A percentile compares a stretch with the other conserved stretches of the same genome.
These are phyloP conservation scores for Drosophila rufa DNA, from an alignment of 1,140 invertebrate genomes.

Conservation along the genomic window DNA sequence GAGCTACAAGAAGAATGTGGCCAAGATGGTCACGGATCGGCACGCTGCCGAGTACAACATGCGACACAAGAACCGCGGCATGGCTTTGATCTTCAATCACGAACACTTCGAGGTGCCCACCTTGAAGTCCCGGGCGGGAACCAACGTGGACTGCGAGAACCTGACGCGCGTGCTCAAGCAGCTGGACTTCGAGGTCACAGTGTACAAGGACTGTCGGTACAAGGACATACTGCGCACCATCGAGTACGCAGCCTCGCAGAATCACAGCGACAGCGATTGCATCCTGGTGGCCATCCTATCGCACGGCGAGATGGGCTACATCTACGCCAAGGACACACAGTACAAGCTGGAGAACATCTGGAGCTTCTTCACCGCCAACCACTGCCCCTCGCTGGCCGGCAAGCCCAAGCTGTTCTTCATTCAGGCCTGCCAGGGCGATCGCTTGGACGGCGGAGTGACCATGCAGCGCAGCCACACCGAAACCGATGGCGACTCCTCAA, in stretches of 20 bases:
- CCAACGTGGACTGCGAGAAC: conserved; percentile 91
- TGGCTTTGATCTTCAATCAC: conserved; percentile 97
- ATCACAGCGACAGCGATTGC: conserved; percentile 92
- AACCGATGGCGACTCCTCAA: conserved; percentile 89
- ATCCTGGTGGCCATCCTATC: conserved; percentile 93
- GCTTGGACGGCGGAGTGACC: conserved; percentile 90
- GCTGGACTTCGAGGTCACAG: conserved; percentile 91
- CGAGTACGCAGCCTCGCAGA: conserved; percentile 88
- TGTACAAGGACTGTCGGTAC: conserved; percentile 87
- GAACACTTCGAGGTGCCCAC: conserved; percentile 90
- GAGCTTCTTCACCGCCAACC: conserved; percentile 94
- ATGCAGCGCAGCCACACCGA: conserved; percentile 86
- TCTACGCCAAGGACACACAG: conserved; percentile 94
- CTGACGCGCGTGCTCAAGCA: conserved; percentile 88
- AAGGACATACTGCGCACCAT: conserved; percentile 89
- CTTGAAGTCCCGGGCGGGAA: conserved; percentile 89
- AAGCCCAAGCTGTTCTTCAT: conserved; percentile 98
- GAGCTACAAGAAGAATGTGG: conserved; percentile 74
- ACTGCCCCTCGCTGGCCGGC: conserved; percentile 94
- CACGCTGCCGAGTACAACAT: conserved; percentile 94
- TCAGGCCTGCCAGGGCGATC: conserved; percentile 96
- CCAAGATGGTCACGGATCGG: conserved; percentile 88
- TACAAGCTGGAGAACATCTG: conserved; percentile 94
- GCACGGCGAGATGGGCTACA: conserved; percentile 94
- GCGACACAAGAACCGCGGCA: conserved; percentile 92